phyloP scores from a whole-genome alignment of 2,888 invertebrate genomes.

The Dichetophora obliterata region DNA sequence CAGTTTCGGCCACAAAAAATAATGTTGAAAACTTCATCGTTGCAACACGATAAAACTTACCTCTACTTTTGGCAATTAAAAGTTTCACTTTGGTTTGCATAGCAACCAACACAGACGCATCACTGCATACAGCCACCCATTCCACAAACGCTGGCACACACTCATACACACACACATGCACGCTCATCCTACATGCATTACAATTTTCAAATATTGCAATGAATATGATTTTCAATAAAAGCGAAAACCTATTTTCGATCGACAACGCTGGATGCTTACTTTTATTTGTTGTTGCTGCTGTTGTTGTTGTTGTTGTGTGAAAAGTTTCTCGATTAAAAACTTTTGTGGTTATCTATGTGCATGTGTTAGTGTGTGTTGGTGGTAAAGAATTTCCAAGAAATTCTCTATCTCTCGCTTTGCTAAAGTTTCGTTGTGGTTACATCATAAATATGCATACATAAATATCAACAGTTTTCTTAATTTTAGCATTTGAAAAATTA shows the following conservation, averaged over 20 bases:
- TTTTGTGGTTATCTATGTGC: not conserved
- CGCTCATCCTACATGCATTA: not conserved
- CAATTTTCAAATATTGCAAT: not conserved
- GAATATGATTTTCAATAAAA: slow-evolving; percentile 23
- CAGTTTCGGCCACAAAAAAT: no score
- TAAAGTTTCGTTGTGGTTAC: no score
- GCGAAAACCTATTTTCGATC: slow-evolving; percentile 9
- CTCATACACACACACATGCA: not conserved
- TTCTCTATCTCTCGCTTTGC: not conserved
- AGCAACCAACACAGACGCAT: not conserved
- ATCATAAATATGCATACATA: no score
- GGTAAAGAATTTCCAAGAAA: not conserved
- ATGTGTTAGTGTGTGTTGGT: not conserved
- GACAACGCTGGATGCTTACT: not conserved
- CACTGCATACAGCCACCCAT: not conserved
- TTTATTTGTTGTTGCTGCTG: not conserved
- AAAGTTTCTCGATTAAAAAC: slow-evolving; percentile 40
- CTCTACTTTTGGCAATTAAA: slow-evolving; percentile 40
- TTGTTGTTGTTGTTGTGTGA: slow-evolving; percentile 6
- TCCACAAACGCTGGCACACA: not conserved
- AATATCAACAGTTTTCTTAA: no score
- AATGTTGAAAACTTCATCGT: slow-evolving; percentile 13
- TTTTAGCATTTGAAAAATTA: no score
- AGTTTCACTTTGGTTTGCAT: slow-evolving; percentile 31
- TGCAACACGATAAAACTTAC: not conserved